These are phyloP conservation scores for Cyrtorhinus lividipennis DNA, from an alignment of 1,140 invertebrate genomes.

Conservation along the genomic window DNA sequence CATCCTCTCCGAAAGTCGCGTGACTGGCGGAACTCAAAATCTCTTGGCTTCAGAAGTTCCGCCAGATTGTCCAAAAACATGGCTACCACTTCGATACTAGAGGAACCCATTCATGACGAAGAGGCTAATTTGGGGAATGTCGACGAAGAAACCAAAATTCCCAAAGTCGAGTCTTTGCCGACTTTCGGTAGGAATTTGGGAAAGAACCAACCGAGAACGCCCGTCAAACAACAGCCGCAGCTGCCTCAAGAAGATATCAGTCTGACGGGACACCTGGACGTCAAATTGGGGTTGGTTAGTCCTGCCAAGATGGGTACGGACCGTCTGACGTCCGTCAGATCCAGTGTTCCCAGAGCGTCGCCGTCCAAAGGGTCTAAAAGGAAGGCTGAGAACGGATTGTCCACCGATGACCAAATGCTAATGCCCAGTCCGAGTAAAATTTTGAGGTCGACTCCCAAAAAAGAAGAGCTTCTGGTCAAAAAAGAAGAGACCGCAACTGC, in stretches of 20 bases:
- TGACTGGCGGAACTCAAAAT: too few species aligned
- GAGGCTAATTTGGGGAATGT: background rate
- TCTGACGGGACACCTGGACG: constrained; percentile 24
- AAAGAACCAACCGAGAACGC: constrained; percentile 4
- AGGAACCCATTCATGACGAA: background rate
- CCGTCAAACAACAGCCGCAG: constrained; percentile 17
- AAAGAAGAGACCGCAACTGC: background rate
- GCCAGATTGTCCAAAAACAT: too few species aligned
- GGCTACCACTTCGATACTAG: too few species aligned
- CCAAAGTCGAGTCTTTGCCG: background rate
- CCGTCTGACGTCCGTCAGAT: background rate
- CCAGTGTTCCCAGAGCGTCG: background rate
- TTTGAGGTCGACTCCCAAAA: constrained; percentile 10
- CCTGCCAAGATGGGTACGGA: constrained; percentile 19
- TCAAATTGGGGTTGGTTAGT: constrained; percentile 23
- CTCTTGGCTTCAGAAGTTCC: too few species aligned
- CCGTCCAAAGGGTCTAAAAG: constrained; percentile 11
- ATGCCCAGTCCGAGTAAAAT: constrained; percentile 25
- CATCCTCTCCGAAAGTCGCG: too few species aligned
- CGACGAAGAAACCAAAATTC: background rate
- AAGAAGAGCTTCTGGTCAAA: too few species aligned
- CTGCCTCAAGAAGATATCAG: constrained; percentile 24
- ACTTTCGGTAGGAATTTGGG: background rate
- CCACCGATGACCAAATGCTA: constrained; percentile 19
- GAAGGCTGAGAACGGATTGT: constrained; percentile 11